phyloP scores from a whole-genome alignment of 1,140 invertebrate genomes.

The Drosophila yakuba region DNA sequence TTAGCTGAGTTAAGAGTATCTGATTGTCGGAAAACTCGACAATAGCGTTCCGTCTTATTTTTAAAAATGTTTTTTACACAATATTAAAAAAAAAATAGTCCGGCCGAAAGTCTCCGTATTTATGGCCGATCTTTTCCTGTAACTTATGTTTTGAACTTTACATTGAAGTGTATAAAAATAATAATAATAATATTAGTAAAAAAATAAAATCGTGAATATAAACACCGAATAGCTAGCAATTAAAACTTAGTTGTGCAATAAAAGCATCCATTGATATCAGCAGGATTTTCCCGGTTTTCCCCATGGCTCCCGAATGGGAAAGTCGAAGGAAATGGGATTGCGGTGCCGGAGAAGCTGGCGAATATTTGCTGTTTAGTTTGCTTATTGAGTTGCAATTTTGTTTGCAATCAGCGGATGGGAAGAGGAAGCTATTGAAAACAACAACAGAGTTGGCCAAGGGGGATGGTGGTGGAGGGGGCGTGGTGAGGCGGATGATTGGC shows the following conservation, averaged over 20 bases:
- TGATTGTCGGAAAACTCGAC: no score
- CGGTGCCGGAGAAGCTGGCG: slow-evolving; percentile 16
- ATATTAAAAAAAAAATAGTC: no score
- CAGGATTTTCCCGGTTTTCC: slow-evolving; percentile 36
- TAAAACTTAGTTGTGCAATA: slow-evolving; percentile 16
- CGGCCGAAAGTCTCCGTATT: no score
- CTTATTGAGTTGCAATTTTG: slow-evolving; percentile 79
- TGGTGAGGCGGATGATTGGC: slow-evolving; percentile 36
- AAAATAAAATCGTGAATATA: background rate
- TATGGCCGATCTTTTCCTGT: no score
- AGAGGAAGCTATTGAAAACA: slow-evolving; percentile 49
- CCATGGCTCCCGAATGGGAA: slow-evolving; percentile 2
- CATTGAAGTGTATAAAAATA: no score
- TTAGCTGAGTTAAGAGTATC: no score
- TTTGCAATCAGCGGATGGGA: slow-evolving; percentile 69
- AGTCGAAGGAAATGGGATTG: slow-evolving; percentile 2
- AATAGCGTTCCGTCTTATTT: no score
- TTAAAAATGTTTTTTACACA: no score
- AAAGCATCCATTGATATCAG: slow-evolving; percentile 43
- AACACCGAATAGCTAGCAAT: background rate
- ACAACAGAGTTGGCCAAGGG: slow-evolving; percentile 11
- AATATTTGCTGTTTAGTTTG: slow-evolving; percentile 74
- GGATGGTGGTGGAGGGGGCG: background rate
- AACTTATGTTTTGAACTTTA: no score
- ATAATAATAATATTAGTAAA: no score